These are phyloP conservation scores for Elegia similella DNA, from an alignment of 2,888 invertebrate genomes.

Conservation along the genomic window DNA sequence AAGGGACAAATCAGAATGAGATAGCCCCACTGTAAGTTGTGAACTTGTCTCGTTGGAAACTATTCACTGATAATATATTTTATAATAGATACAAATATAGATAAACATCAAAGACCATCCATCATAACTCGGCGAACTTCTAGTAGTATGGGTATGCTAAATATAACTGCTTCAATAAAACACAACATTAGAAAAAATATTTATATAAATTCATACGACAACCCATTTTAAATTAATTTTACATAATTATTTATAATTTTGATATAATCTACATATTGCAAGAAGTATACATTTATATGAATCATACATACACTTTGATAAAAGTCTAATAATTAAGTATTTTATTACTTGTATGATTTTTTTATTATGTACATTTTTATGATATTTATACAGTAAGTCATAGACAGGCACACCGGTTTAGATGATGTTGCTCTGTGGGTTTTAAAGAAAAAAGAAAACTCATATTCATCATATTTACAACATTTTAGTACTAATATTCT, in stretches of 20 bases:
- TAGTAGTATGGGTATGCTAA: no score
- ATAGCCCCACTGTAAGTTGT: no score
- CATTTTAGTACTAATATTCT: no score
- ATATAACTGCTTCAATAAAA: slow-evolving; percentile 33
- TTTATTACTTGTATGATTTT: background rate
- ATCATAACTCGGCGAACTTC: background rate
- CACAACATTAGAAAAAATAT: slow-evolving; percentile 59
- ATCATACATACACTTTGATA: slow-evolving; percentile 24
- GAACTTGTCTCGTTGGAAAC: no score
- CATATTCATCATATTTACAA: background rate
- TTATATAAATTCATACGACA: slow-evolving; percentile 77
- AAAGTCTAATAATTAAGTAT: slow-evolving; percentile 17
- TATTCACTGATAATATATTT: no score
- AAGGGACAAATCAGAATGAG: no score
- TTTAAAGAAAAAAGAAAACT: background rate
- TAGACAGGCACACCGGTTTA: slow-evolving; percentile 62
- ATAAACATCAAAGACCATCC: no score
- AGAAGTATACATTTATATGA: slow-evolving; percentile 36
- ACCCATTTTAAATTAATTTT: slow-evolving; percentile 58
- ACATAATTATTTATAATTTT: slow-evolving; percentile 49
- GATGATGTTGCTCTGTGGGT: slow-evolving; percentile 14
- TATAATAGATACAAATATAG: no score
- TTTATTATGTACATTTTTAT: slow-evolving; percentile 23
- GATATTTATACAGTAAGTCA: slow-evolving; percentile 30
- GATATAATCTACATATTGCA: slow-evolving; percentile 36